Percentiles rank a stretch among this genome's conserved stretches.
phyloP scores from a whole-genome alignment of 2,797 vertebrate genomes.

The Ctenopoma kingsleyae region DNA sequence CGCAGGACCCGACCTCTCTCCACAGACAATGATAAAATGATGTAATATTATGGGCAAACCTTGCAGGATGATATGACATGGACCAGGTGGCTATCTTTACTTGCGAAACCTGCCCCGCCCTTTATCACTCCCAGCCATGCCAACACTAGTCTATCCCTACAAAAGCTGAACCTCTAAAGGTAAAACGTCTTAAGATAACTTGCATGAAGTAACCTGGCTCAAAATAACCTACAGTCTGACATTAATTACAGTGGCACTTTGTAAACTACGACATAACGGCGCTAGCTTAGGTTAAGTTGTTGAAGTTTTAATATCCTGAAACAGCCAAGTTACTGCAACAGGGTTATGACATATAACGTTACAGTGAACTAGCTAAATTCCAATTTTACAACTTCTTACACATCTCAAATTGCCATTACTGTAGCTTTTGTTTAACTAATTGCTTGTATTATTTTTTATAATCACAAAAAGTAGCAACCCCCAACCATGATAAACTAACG shows the following conservation, averaged over 20 bases:
- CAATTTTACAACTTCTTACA: not conserved
- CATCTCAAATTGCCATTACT: not conserved
- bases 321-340: constrained; percentile 10
- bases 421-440: not conserved
- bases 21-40: not conserved
- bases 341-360: not conserved
- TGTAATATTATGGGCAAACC: not conserved
- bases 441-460: not conserved
- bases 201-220: not conserved
- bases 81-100: constrained; percentile 57
- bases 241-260: not conserved
- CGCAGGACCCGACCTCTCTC: not conserved
- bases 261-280: not conserved
- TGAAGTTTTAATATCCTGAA: constrained; percentile 15
- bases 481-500: constrained; percentile 43
- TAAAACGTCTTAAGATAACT: not conserved
- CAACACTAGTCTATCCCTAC: not conserved
- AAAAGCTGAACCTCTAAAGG: constrained; percentile 9
- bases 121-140: constrained; percentile 45
- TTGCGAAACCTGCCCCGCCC: constrained; percentile 77
- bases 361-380: not conserved
- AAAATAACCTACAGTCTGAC: not conserved
- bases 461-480: not conserved
- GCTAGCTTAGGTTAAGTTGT: constrained; percentile 5
- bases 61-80: constrained; percentile 10